phyloP scores from a whole-genome alignment of 2,888 invertebrate genomes.

The Sepioteuthis lessoniana region DNA sequence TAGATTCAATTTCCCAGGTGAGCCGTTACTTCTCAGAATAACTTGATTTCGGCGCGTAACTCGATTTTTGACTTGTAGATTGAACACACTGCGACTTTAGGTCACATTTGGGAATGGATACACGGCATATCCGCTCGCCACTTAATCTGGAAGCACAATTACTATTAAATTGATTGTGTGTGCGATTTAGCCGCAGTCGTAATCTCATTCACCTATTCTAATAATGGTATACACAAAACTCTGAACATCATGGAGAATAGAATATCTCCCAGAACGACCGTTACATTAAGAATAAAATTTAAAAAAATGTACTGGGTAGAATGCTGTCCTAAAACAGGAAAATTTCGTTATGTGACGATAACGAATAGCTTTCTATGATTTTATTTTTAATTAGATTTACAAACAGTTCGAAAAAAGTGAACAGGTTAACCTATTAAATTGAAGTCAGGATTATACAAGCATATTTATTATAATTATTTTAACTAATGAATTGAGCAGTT shows the following conservation, averaged over 20 bases:
- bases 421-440: too few relatives aligned
- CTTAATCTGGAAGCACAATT: neutral
- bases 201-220: neutral
- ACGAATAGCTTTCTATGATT: too few relatives aligned
- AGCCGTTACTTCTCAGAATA: constrained; percentile 17
- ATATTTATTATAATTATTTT: too few relatives aligned
- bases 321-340: neutral
- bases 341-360: too few relatives aligned
- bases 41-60: neutral
- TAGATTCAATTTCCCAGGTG: constrained; percentile 14
- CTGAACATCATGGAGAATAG: neutral
- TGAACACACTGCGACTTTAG: neutral
- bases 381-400: too few relatives aligned
- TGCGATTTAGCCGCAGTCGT: neutral
- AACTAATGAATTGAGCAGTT: too few relatives aligned
- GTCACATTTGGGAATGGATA: neutral
- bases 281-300: neutral
- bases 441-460: too few relatives aligned
- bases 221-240: neutral
- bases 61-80: constrained; percentile 23
- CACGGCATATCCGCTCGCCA: neutral
- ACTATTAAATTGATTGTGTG: neutral
- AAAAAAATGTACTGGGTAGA: neutral
- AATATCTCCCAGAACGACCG: neutral
- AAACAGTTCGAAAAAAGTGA: too few relatives aligned